phyloP scores from a whole-genome alignment of 2,888 invertebrate genomes.

The Pseudococcus longispinus region DNA sequence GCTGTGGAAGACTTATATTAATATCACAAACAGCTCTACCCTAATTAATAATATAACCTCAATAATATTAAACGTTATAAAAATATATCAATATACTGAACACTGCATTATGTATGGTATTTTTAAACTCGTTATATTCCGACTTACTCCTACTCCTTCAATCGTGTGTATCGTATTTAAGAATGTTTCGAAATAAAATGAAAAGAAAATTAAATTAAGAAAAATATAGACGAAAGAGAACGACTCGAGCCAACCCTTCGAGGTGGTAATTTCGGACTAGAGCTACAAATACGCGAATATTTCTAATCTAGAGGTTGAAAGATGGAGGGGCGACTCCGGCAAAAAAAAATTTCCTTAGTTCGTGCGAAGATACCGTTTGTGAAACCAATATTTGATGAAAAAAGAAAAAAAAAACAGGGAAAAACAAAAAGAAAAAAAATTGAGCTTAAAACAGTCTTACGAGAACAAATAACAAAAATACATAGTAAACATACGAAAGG shows the following conservation, averaged over 20 bases:
- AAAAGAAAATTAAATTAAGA: background rate
- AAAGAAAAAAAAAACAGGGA: background rate
- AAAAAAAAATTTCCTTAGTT: background rate
- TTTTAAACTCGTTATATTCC: conserved; percentile 16
- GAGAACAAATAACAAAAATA: conserved; percentile 52
- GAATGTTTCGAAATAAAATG: background rate
- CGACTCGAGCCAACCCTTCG: background rate
- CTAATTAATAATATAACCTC: background rate
- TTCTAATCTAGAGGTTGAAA: background rate
- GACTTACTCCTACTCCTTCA: background rate
- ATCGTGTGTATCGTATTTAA: background rate
- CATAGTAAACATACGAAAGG: conserved; percentile 3
- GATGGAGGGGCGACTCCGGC: background rate
- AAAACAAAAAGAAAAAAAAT: conserved; percentile 44
- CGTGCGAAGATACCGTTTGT: conserved; percentile 34
- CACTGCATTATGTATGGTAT: conserved; percentile 41
- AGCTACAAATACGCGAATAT: background rate
- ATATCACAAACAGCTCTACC: conserved; percentile 49
- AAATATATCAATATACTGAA: conserved; percentile 38
- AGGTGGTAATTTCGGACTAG: conserved; percentile 4
- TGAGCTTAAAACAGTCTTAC: conserved; percentile 54
- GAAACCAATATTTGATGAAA: background rate
- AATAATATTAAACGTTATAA: conserved; percentile 5
- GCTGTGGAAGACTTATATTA: conserved; percentile 54
- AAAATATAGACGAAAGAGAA: background rate